Base-by-base conservation (phyloP, 2,113 vertebrate species). In the Prochilodus magdalenae region DNA sequence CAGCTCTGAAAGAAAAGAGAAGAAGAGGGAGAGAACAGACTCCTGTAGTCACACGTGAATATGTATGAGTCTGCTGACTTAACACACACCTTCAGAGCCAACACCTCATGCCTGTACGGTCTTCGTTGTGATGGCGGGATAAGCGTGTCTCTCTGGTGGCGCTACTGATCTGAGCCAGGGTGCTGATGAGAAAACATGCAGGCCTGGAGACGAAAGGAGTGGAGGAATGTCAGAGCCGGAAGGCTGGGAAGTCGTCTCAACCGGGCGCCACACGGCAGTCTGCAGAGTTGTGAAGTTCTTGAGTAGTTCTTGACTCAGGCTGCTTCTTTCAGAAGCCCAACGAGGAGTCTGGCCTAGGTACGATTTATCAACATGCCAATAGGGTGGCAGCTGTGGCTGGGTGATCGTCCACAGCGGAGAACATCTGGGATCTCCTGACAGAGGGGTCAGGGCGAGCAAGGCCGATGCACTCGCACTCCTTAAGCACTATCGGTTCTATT, bases 131-230 rank as follows among this genome's bases (percentile, higher is more conserved):
- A 55, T 30, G 14, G 49, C 72, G n/a, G 8, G 55, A 47, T 24
- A 80, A 80, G 44, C 20, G 6, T 11, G 53, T 60, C 44, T 79
- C 66, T 60, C n/a, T 47, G 55, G 53, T n/a, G 13, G 55, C 15
- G 70, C n/a, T 27, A 79, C 30, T 59, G 16, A 79, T 33, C 66
- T 71, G 33, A 67, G 65, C 65, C 63, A 5, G 29, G 27, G 29
- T 66, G 63, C 63, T 66, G 77, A 70, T 70, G n/a, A 70, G 77
- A 70, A 78, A 79, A 70, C n/a, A 26, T 20, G 40, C 20, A 49
- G 69, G 69, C 36, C 55, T 47, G 53, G 40, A 62, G 40, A 72
- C 1, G 12, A 26, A 72, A 47, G 44, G 1, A 26, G 18, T 14
- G 33, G 12, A 71, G 27, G 49, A 15, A 33, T 53, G 20, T 53